Percentiles rank a stretch among this genome's conserved stretches.
Evolutionary conservation across 2,797 vertebrate species (phyloP).

Genomic region (Sebastes taczanowskii): DNA sequence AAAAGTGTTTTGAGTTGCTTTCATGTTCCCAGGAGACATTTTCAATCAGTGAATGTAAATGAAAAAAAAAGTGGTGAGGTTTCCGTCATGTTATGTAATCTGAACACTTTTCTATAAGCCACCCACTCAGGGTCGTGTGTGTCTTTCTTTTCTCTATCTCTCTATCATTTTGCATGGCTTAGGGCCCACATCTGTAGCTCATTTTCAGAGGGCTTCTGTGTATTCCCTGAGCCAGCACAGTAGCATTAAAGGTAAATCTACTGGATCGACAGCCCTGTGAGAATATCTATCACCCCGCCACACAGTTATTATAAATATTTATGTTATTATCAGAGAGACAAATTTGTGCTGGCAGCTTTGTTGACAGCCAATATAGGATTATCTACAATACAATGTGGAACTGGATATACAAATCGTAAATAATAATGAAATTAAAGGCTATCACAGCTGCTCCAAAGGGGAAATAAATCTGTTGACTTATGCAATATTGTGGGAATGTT

Average conservation of each 20-base stretch:
- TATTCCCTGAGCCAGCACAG: conserved; percentile 73
- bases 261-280: conserved; percentile 49
- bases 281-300: conserved; percentile 37
- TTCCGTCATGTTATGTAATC: conserved; percentile 49
- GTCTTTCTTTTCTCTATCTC: neutral
- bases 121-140: conserved; percentile 46
- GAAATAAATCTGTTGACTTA: conserved; percentile 11
- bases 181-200: conserved; percentile 78
- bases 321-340: conserved; percentile 42
- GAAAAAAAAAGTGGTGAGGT: conserved; percentile 37
- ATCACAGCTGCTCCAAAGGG: neutral
- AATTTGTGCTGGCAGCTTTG: conserved; percentile 27
- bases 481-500: neutral
- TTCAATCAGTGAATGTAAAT: conserved; percentile 32
- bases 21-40: conserved; percentile 9
- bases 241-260: conserved; percentile 78
- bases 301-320: conserved; percentile 44
- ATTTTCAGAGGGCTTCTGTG: conserved; percentile 72
- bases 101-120: conserved; percentile 47
- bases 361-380: conserved; percentile 32
- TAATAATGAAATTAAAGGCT: neutral
- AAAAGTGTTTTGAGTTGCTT: conserved; percentile 23
- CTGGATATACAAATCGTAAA: conserved; percentile 23
- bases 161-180: conserved; percentile 61
- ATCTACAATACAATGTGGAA: conserved; percentile 4